These are phyloP conservation scores for Stenotaenia linearis DNA, from an alignment of 2,888 invertebrate genomes.

Conservation along the genomic window DNA sequence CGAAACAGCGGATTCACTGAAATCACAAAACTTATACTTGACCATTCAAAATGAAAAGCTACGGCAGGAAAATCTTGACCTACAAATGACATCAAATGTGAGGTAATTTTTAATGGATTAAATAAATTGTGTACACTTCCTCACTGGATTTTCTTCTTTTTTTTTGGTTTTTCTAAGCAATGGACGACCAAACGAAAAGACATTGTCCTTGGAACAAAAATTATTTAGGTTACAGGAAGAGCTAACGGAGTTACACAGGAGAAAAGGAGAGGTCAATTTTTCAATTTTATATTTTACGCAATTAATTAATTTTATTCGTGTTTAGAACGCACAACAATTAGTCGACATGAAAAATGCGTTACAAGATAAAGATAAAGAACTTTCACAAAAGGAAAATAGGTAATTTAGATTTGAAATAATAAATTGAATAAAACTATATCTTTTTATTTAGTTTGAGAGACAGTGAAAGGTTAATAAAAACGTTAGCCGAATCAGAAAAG, in stretches of 20 bases:
- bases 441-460: constrained; percentile 36
- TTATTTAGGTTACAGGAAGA: constrained; percentile 84
- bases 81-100: constrained; percentile 45
- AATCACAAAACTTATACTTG: constrained; percentile 76
- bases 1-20: constrained; percentile 72
- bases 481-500: constrained; percentile 37
- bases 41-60: constrained; percentile 80
- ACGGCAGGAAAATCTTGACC: constrained; percentile 53
- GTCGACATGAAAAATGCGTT: constrained; percentile 79
- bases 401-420: constrained; percentile 43
- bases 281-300: not conserved
- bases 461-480: constrained; percentile 34
- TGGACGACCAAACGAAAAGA: constrained; percentile 50
- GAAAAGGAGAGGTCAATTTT: constrained; percentile 65
- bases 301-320: not conserved
- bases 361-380: constrained; percentile 74
- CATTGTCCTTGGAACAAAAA: constrained; percentile 72
- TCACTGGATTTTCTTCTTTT: too few relatives aligned
- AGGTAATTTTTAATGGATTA: constrained; percentile 37
- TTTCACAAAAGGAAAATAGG: constrained; percentile 68
- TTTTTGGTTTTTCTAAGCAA: constrained; percentile 37
- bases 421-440: constrained; percentile 36
- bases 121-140: too few relatives aligned
- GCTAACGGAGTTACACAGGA: constrained; percentile 77
- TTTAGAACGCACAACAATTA: constrained; percentile 76